Base-by-base conservation (phyloP, 2,113 vertebrate genomes). In the Stercorarius parasiticus region DNA sequence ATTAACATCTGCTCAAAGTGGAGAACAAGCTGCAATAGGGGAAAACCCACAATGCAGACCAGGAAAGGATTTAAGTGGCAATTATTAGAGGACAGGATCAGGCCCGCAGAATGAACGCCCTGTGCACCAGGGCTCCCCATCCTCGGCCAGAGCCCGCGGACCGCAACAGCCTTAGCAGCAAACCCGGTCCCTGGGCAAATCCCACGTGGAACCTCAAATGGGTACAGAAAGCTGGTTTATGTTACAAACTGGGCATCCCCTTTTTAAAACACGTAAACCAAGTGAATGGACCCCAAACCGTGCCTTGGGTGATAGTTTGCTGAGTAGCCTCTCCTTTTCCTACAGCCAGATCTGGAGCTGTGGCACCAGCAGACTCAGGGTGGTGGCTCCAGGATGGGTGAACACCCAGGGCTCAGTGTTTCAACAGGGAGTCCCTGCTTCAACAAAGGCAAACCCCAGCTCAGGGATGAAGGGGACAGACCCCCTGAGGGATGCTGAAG, bases 281-380 rank as follows among this genome's bases (percentile, higher is more conserved):
- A 50, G 62, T 19, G 18, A 43, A n/a, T 12, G 65, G 43, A 38
- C 2, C 52, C 36, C 62, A n/a, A 10, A 34, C 13, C 7, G 19
- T 3, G 9, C 72, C 55, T 22, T 16, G 27, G 26, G 43, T 2
- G 6, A 42, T 0, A 42, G n/a, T 38, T 49, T 47, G 9, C 23
- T 0, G 4, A 61, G 38, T 32, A 49, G 10, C 65, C 15, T 69
- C 69, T 43, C 45, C 32, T 93, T 36, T 53, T 49, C 29, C 45
- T 11, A 21, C 0, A 4, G 13, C 42, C 50, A 56, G 45, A 30
- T 26, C 29, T 4, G 5, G 47, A 85, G 59, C 20, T 1, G 0
- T 25, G 34, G 23, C 27, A 40, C 18, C 52, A 67, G 62, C 3
- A 2, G 56, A 30, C 30, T 34, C 40, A 4, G 34, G 67, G 22